Evolutionary conservation across 2,113 vertebrate genomes (phyloP), one percentile per base, ranked within the genome.

Genomic region (Solenodon paradoxus): DNA sequence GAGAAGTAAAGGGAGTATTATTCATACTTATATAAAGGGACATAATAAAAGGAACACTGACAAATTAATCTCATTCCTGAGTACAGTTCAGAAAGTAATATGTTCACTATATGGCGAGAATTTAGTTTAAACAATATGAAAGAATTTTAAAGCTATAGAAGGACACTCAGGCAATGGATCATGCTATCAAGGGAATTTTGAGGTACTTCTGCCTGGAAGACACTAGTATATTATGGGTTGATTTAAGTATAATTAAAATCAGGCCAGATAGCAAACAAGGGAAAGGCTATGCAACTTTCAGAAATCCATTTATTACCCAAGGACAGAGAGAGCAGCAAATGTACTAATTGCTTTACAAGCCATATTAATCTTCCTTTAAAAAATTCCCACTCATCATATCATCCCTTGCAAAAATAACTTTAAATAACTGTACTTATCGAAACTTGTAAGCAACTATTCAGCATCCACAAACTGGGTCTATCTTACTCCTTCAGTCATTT

Each of bases 211-310:
- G 35, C 28, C 57, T 92, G 47, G 75, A 93, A 89, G 79, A 95
- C 38, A 83, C 38, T 90, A 74, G 96, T 95, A 92, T 93, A 92
- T 93, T 89, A 96, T 71, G 63, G 51, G 51, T 66, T 92, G 49
- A 88, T 92, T 49, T 96, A 96, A 95, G 49, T 68, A 88, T 95
- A 95, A 92, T 94, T 95, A 97, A 96, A 96, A 66, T 88, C 61
- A 96, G 38, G 68, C 57, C 74, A 93, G 74, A 96, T 26, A 89
- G n/a, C 16, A 91, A 96, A 89, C 68, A 79, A 91, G 63, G 28
- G 40, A 80, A 17, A 93, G 15, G 30, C 38, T 47, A 40, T 66
- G 11, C 89, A 93, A 84, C 81, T 95, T 93, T 92, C 55, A 72
- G 69, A 88, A 93, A 95, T 77, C 7, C 35, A 88, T 84, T 85